Percentiles rank a stretch among this genome's conserved stretches.
Conservation (phyloP, 1,140 invertebrate genomes). For the Riptortus pedestris region DNA sequence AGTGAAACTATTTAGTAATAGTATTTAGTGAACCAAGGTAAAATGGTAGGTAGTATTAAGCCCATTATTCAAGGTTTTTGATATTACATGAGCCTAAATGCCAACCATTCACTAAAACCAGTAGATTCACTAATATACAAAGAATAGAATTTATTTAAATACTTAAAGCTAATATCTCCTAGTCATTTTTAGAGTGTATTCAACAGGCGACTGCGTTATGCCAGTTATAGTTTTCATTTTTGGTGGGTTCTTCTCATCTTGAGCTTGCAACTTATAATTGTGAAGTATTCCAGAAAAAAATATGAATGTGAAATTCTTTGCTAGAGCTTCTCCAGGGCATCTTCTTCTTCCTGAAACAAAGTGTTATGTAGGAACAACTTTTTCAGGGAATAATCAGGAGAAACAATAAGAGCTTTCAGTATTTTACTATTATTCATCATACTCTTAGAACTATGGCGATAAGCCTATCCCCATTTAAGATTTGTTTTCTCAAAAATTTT, state of each 20-base stretch:
- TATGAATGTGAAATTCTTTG: slow-evolving; percentile 59
- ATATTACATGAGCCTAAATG: too few relatives aligned
- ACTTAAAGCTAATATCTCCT: too few relatives aligned
- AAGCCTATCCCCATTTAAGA: too few relatives aligned
- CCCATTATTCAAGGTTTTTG: too few relatives aligned
- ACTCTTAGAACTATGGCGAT: too few relatives aligned
- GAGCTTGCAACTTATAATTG: slow-evolving; percentile 38
- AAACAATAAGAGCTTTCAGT: background rate
- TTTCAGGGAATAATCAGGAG: background rate
- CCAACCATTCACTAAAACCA: too few relatives aligned
- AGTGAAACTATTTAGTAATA: too few relatives aligned
- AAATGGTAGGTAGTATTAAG: too few relatives aligned
- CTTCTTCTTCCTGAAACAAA: slow-evolving; percentile 53
- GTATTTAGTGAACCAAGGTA: too few relatives aligned
- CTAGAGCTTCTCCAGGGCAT: slow-evolving; percentile 66
- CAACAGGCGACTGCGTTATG: slow-evolving; percentile 36
- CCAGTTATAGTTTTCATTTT: slow-evolving; percentile 33
- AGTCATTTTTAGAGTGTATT: slow-evolving; percentile 32
- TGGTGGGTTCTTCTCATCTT: slow-evolving; percentile 35
- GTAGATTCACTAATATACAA: too few relatives aligned
- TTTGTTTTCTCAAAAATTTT: too few relatives aligned
- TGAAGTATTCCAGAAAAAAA: slow-evolving; percentile 60
- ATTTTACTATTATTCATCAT: background rate
- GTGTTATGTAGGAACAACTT: background rate
- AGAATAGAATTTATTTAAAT: too few relatives aligned